Base-by-base conservation (phyloP, 2,888 invertebrate species). In the Plebejus argus region DNA sequence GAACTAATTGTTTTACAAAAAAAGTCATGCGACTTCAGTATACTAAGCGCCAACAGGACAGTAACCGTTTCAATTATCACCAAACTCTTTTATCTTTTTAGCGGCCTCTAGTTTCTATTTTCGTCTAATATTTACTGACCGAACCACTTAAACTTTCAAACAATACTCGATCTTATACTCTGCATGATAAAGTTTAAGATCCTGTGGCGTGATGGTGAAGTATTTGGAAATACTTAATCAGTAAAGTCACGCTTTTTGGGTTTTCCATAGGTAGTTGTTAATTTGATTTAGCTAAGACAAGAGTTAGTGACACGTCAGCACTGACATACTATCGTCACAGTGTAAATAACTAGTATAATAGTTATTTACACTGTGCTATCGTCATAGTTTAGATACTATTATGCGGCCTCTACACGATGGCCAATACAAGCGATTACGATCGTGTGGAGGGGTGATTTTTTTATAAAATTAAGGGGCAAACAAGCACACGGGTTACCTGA, bases 81-180 rank as follows among this genome's bases (percentile, higher is more conserved):
- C 81, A 82, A 83, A 87, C 82, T 88, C 84, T 90, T 88, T 88
- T 88, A 90, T 90, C 89, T 90, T 86, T 87, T 90, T 90, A 90
- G 88, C 89, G 78, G 79, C 80, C 86, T 75, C 79, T 77, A 77
- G 79, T 81, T 83, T 85, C 85, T 82, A 84, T 83, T 86, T 85
- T 83, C 81, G 80, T 80, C 77, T 78, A 79, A 79, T 81, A 79
- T 80, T 80, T 81, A 80, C 78, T 76, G 56, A 78, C 77, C 75
- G 79, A 66, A 33, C 66, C 66, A 66, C 66, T 66, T 66, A 53
- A 15, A 18, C 53, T 18, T 53, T 1, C 72, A 39, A 20, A 39
- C 49, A 12, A 49, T 15, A 20, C 15, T 18, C 23, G 74, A 18
- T 33, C 28, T 49, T 53, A 7, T 18, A 1, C 1, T 15, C 15